Evolutionary conservation across 2,113 vertebrate species (phyloP), one percentile per base, ranked within the genome.

Genomic region (Tupaia tana): DNA sequence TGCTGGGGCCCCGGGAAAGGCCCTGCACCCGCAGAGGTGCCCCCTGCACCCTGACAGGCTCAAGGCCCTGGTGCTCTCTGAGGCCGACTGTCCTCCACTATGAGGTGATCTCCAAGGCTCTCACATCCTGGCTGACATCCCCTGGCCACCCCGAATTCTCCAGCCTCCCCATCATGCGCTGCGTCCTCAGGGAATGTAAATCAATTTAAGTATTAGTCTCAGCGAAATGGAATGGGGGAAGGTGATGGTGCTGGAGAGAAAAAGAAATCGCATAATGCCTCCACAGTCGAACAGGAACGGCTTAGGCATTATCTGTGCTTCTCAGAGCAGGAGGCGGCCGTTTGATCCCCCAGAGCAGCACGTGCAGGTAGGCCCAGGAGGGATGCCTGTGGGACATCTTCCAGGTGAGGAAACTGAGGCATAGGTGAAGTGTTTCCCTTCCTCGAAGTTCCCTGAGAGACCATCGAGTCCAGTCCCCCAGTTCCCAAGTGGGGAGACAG

Each of bases 121-220:
- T 75, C 43, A 24, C 27, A 82, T 94, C 93, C 83, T 63, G 52
- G 61, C 75, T 81, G 91, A 96, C 87, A 63, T 91, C 93, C 61
- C 85, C 75, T 43, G 97, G 86, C 96, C 97, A 97, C 97, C 97
- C 94, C 2, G 24, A 90, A 87, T 97, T 95, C 94, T 96, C 95
- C 43, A 95, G 93, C 71, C 93, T 97, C 93, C 4, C 95, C 86
- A 78, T 67, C 95, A 80, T 52, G 93, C 0, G 2, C 91, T 22
- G 83, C 25, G 75, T 97, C 97, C 97, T 96, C 91, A 0, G 97
- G 97, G 97, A 97, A 97, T 97, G 96, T 97, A 97, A 97, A 97
- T 97, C 97, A 97, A 97, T 97, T 97, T 97, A 97, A 96, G 97
- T 97, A 97, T 97, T 97, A 97, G 97, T 97, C 97, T 97, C 94